Percentiles rank a stretch among this genome's conserved stretches.
Conservation (phyloP, 1,140 invertebrate species). For the Battus philenor region DNA sequence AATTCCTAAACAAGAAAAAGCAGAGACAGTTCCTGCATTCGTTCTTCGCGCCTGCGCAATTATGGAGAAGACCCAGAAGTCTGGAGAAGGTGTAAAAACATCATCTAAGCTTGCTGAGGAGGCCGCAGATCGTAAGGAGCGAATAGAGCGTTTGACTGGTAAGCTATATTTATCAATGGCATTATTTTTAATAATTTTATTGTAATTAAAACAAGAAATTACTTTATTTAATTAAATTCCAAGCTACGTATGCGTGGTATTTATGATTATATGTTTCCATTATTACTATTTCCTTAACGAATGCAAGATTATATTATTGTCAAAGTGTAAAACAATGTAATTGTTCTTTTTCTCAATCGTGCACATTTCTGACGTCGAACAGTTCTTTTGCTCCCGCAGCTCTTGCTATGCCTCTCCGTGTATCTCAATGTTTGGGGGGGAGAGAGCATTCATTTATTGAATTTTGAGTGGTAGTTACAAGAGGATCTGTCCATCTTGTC, state of each 20-base stretch:
- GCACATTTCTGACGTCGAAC: background rate
- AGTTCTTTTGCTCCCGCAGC: background rate
- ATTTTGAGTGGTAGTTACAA: too few species aligned
- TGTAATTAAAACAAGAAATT: too few species aligned
- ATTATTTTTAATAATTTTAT: too few species aligned
- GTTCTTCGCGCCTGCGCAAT: conserved; percentile 92
- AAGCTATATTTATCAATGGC: too few species aligned
- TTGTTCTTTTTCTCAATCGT: background rate
- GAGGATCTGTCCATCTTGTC: too few species aligned
- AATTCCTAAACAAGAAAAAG: conserved; percentile 91
- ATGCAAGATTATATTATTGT: background rate
- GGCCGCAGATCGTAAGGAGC: conserved; percentile 86
- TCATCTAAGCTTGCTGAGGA: conserved; percentile 88
- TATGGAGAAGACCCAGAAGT: conserved; percentile 93
- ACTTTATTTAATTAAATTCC: background rate
- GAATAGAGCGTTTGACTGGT: conserved; percentile 91
- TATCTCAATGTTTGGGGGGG: too few species aligned
- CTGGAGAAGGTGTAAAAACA: conserved; percentile 91
- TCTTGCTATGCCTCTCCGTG: background rate
- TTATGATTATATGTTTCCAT: background rate
- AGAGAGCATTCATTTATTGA: too few species aligned
- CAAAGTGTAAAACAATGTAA: background rate
- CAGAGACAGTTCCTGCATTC: conserved; percentile 92
- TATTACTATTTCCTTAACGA: background rate
- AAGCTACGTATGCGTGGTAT: background rate